Percentiles rank a stretch among this genome's conserved stretches.
These are phyloP conservation scores for Ooceraea biroi DNA, from an alignment of 1,140 invertebrate species.

Conservation along the genomic window DNA sequence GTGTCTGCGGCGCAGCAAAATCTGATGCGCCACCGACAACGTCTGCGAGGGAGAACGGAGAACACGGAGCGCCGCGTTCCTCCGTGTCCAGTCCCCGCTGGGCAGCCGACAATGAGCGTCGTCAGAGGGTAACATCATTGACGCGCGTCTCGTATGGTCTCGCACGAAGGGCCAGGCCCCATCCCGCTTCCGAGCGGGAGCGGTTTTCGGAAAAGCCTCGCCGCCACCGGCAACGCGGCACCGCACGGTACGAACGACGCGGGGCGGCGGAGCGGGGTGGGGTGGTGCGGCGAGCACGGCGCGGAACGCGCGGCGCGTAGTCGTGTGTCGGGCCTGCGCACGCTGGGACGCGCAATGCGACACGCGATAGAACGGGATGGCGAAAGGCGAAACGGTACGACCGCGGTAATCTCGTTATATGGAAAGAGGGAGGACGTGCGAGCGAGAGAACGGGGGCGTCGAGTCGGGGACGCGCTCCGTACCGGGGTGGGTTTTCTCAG, in stretches of 20 bases:
- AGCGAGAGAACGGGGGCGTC: constrained; percentile 42
- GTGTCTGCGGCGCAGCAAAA: constrained; percentile 32
- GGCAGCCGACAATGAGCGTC: not conserved
- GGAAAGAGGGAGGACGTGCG: constrained; percentile 32
- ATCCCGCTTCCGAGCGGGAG: not conserved
- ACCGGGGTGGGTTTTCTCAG: constrained; percentile 47
- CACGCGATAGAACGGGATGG: constrained; percentile 78
- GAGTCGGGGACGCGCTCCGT: constrained; percentile 39
- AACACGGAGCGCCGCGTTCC: not conserved
- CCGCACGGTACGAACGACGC: not conserved
- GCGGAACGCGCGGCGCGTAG: constrained; percentile 22
- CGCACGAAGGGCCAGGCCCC: not conserved
- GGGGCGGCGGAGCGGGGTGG: not conserved
- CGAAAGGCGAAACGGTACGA: constrained; percentile 56
- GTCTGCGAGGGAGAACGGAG: not conserved
- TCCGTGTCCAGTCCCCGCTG: not conserved
- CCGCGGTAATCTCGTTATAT: constrained; percentile 72
- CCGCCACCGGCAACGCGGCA: not conserved
- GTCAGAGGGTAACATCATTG: constrained; percentile 39
- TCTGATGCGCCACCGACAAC: constrained; percentile 34
- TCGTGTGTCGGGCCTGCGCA: constrained; percentile 76
- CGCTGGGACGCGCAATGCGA: constrained; percentile 81
- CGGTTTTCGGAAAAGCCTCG: not conserved
- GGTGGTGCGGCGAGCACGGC: too few relatives aligned
- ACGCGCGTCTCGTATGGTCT: constrained; percentile 1